phyloP scores from a whole-genome alignment of 2,888 invertebrate species.

The Spilarctia lutea region DNA sequence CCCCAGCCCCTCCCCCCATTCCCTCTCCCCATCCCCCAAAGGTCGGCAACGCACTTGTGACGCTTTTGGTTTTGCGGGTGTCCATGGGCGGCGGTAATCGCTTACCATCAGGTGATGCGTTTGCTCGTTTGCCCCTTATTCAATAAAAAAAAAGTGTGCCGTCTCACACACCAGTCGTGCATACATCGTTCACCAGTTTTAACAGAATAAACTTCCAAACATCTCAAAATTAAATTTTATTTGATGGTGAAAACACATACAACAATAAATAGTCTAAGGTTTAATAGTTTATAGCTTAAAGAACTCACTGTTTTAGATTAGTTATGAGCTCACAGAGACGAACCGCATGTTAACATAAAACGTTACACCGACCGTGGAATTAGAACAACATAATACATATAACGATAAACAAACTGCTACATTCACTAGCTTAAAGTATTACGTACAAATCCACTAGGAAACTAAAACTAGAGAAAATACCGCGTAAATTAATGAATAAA shows the following conservation, averaged over 20 bases:
- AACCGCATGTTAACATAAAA: conserved; percentile 34
- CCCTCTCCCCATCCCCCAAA: no score
- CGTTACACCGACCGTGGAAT: conserved; percentile 29
- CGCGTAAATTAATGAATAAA: conserved; percentile 51
- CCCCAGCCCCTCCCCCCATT: no score
- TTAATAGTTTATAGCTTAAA: neutral
- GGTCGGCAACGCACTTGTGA: no score
- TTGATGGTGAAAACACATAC: neutral
- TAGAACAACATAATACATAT: conserved; percentile 32
- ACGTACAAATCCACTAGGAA: conserved; percentile 39
- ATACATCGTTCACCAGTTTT: no score
- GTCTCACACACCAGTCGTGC: no score
- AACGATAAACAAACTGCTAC: conserved; percentile 40
- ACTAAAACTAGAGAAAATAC: conserved; percentile 52
- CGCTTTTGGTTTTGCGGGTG: no score
- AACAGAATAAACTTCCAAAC: no score
- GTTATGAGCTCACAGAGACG: neutral
- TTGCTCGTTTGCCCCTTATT: no score
- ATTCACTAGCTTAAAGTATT: conserved; percentile 45
- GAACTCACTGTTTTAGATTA: neutral
- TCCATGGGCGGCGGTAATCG: no score
- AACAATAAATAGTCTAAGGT: no score
- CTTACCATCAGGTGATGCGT: no score
- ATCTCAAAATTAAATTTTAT: neutral
- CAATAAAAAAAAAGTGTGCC: no score